These are phyloP conservation scores for Hypocryptadius cinnamomeus DNA, from an alignment of 2,113 vertebrate genomes.

Conservation along the genomic window DNA sequence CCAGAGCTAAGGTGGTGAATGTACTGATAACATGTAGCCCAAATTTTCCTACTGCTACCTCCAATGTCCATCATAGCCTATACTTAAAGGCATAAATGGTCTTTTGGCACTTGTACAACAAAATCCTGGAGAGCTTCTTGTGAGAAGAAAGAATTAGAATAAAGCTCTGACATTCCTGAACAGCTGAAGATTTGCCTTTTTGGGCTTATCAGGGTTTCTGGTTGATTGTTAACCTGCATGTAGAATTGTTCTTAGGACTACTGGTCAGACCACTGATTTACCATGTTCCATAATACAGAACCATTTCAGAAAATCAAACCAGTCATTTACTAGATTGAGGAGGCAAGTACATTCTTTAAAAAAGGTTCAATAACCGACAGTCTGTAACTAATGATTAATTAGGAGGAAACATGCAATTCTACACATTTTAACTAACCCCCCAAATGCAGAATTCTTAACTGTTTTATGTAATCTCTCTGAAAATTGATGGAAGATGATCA, in stretches of 20 bases:
- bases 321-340: not conserved
- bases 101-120: not conserved
- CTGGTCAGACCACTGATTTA: not conserved
- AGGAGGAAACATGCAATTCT: not conserved
- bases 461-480: not conserved
- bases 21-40: rapidly evolving
- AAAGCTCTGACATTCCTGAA: not conserved
- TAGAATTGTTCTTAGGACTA: not conserved
- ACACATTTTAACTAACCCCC: not conserved
- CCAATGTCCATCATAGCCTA: rapidly evolving
- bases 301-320: not conserved
- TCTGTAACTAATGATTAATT: not conserved
- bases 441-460: not conserved
- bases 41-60: rapidly evolving
- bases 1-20: not conserved
- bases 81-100: not conserved
- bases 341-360: not conserved
- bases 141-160: not conserved
- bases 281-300: not conserved
- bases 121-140: not conserved
- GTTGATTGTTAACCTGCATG: not conserved
- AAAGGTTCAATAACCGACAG: not conserved
- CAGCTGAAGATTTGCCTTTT: not conserved
- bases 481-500: not conserved
- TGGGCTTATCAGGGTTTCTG: not conserved